phyloP scores from a whole-genome alignment of 1,140 invertebrate species.

The Pollicipes pollicipes region DNA sequence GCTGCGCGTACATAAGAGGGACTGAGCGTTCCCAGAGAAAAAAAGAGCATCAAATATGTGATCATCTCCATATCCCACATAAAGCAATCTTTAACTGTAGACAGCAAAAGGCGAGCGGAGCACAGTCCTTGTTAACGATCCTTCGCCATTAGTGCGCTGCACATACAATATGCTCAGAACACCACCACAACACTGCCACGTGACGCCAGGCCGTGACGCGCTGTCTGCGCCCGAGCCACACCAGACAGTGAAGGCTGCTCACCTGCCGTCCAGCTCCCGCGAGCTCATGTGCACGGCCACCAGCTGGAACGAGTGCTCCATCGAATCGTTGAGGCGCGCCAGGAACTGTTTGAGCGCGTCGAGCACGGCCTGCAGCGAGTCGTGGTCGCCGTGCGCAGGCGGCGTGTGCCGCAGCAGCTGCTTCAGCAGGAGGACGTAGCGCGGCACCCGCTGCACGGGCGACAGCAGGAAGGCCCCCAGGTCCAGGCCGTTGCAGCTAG shows the following conservation, averaged over 20 bases:
- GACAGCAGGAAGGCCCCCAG: conserved; percentile 25
- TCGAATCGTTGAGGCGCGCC: conserved; percentile 25
- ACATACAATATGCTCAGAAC: not conserved
- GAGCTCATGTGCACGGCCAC: conserved; percentile 21
- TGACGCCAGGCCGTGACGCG: no score
- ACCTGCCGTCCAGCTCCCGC: conserved; percentile 11
- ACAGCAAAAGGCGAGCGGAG: no score
- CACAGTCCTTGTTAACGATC: no score
- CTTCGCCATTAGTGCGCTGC: no score
- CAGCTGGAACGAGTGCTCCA: conserved; percentile 27
- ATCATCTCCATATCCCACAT: no score
- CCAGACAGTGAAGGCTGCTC: not conserved
- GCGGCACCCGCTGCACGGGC: conserved; percentile 27
- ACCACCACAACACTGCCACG: no score
- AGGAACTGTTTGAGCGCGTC: conserved; percentile 25
- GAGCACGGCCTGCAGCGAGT: conserved; percentile 23
- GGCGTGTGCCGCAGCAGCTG: conserved; percentile 26
- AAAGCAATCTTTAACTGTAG: no score
- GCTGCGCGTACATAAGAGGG: no score
- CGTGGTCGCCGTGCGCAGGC: conserved; percentile 24
- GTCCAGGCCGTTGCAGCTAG: conserved; percentile 25
- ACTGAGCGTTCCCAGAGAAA: no score
- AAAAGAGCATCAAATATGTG: no score
- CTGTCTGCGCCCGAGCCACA: no score
- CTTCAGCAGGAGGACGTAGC: conserved; percentile 28